Evolutionary conservation across 2,797 vertebrate species (phyloP).

Genomic region (Neosilurus mollespiculum): DNA sequence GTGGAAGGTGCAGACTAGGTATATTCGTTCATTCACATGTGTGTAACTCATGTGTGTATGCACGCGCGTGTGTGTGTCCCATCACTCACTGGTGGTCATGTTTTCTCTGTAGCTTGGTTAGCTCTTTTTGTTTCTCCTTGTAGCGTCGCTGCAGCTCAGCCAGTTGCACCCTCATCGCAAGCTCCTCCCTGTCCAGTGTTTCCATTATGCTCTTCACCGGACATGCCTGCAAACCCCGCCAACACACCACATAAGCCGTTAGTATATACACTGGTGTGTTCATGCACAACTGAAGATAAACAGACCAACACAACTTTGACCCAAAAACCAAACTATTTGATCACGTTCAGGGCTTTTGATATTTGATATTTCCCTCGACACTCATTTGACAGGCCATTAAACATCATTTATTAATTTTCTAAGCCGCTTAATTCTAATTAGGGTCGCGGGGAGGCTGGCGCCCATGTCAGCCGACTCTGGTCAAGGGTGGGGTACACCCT

Average conservation of each 20-base stretch:
- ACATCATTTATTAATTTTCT: neutral
- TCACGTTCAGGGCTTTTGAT: neutral
- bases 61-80: conserved; percentile 48
- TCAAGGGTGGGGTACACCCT: too few species aligned
- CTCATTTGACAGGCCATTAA: neutral
- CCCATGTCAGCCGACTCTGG: too few species aligned
- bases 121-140: conserved; percentile 96
- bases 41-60: conserved; percentile 40
- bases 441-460: too few species aligned
- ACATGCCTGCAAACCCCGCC: conserved; percentile 79
- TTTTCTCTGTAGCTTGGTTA: conserved; percentile 91
- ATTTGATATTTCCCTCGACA: neutral
- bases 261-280: conserved; percentile 43
- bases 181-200: conserved; percentile 89
- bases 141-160: conserved; percentile 92
- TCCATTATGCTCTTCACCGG: conserved; percentile 92
- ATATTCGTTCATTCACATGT: conserved; percentile 36
- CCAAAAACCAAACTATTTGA: neutral
- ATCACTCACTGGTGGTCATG: conserved; percentile 86
- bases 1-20: conserved; percentile 36
- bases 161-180: conserved; percentile 90
- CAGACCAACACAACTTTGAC: neutral
- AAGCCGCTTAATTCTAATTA: too few species aligned
- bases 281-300: neutral
- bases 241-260: conserved; percentile 8